phyloP scores from a whole-genome alignment of 2,113 vertebrate genomes.

The Periophthalmus modestus region DNA sequence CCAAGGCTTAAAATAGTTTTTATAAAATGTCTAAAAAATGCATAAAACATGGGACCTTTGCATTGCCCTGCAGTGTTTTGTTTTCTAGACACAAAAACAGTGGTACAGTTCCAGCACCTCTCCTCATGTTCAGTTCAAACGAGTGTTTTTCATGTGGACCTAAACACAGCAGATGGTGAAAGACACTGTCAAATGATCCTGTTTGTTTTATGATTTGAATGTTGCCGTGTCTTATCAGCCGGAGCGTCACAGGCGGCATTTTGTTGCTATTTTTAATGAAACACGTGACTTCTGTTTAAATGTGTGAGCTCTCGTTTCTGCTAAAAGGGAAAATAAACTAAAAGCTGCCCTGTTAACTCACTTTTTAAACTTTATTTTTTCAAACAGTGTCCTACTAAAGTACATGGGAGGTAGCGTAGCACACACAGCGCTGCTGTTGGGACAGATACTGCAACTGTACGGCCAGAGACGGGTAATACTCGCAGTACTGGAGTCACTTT shows the following conservation, averaged over 20 bases:
- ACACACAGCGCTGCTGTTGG: too few relatives aligned
- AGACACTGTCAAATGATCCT: background rate
- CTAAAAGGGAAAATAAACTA: background rate
- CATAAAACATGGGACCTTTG: too few relatives aligned
- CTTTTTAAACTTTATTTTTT: background rate
- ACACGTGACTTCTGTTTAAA: background rate
- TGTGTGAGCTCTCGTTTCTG: background rate
- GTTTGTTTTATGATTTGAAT: slow-evolving; percentile 41
- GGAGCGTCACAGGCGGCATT: background rate
- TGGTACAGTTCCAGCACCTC: slow-evolving; percentile 1
- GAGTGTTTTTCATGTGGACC: background rate
- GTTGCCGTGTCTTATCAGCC: background rate
- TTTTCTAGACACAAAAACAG: background rate
- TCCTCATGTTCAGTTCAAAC: slow-evolving; percentile 8
- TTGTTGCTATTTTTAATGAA: background rate
- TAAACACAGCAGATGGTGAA: background rate
- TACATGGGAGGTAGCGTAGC: too few relatives aligned
- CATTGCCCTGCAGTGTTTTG: background rate
- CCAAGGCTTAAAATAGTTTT: too few relatives aligned
- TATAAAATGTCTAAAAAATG: too few relatives aligned
- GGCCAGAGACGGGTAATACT: too few relatives aligned
- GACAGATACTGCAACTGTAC: too few relatives aligned
- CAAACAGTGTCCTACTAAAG: too few relatives aligned
- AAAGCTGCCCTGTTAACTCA: background rate
- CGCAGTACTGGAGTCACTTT: too few relatives aligned